phyloP scores from a whole-genome alignment of 2,113 vertebrate genomes.

The Prinia subflava region DNA sequence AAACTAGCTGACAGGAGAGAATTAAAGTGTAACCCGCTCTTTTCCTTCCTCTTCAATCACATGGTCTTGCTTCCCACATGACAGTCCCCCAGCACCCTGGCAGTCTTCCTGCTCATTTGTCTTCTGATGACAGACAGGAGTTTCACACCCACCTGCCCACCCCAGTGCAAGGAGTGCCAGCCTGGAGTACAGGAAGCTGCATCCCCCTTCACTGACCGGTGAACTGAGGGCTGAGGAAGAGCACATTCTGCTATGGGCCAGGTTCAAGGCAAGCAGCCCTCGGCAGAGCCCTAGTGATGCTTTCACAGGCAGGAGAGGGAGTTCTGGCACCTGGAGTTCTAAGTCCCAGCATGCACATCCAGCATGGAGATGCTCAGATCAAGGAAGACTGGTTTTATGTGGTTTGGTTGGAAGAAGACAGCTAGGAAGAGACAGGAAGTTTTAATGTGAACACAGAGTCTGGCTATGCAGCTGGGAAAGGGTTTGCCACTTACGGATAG shows the following conservation, averaged over 20 bases:
- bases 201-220: no score
- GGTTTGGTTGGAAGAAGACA: background rate
- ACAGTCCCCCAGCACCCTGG: accelerated
- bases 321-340: background rate
- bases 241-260: background rate
- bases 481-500: background rate
- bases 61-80: background rate
- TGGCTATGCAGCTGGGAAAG: background rate
- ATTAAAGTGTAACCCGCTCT: background rate
- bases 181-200: background rate
- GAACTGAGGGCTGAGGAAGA: background rate
- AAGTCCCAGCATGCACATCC: background rate
- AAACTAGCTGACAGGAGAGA: background rate
- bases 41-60: background rate
- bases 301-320: background rate
- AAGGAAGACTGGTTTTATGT: background rate
- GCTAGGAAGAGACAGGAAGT: background rate
- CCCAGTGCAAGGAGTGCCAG: background rate
- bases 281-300: background rate
- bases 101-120: background rate
- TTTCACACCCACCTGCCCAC: accelerated
- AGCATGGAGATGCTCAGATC: background rate
- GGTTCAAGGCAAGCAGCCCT: background rate
- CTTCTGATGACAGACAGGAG: background rate
- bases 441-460: background rate